These are phyloP conservation scores for Menidia menidia DNA, from an alignment of 2,797 vertebrate species.

Conservation along the genomic window DNA sequence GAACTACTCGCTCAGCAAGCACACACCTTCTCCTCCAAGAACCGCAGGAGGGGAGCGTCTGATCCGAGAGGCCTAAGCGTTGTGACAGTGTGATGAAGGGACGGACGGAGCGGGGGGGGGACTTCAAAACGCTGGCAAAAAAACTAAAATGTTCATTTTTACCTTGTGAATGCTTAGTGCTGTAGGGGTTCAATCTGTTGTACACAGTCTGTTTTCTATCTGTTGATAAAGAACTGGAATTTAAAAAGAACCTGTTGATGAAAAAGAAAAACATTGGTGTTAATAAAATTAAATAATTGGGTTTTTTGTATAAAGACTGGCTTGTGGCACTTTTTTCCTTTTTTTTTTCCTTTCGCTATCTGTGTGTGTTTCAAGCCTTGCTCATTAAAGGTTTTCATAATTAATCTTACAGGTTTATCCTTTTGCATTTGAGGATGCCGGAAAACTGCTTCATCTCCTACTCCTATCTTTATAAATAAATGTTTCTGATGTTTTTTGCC, in stretches of 20 bases:
- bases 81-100: constrained; percentile 34
- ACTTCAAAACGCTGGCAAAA: constrained; percentile 70
- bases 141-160: constrained; percentile 89
- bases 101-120: constrained; percentile 43
- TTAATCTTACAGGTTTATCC: not conserved
- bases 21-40: constrained; percentile 58
- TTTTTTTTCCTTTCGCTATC: constrained; percentile 14
- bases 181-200: constrained; percentile 97
- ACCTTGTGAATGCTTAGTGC: constrained; percentile 99
- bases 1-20: constrained; percentile 66
- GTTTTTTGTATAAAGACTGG: constrained; percentile 89
- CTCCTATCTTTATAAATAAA: not conserved
- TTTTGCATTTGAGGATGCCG: not conserved
- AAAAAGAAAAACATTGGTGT: constrained; percentile 90
- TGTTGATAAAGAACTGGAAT: constrained; percentile 93
- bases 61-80: constrained; percentile 30
- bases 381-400: not conserved
- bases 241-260: constrained; percentile 83
- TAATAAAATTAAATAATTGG: constrained; percentile 99
- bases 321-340: constrained; percentile 61
- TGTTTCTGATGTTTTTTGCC: not conserved
- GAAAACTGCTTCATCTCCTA: constrained; percentile 16
- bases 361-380: not conserved
- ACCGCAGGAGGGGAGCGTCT: constrained; percentile 44
- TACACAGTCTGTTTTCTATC: constrained; percentile 99